These are phyloP conservation scores for Drosophila siamana DNA, from an alignment of 2,888 invertebrate species.

Conservation along the genomic window DNA sequence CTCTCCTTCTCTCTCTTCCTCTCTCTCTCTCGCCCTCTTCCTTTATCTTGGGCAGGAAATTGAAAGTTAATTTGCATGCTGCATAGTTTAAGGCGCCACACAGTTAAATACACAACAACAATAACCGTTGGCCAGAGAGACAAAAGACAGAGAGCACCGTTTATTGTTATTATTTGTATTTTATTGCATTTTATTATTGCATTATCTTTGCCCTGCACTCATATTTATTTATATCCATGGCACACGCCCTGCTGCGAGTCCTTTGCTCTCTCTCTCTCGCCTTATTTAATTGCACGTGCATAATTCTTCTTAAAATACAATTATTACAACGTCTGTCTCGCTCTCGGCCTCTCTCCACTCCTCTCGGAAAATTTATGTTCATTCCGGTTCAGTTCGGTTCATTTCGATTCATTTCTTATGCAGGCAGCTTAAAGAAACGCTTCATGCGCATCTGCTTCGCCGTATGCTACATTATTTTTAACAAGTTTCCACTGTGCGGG, in stretches of 20 bases:
- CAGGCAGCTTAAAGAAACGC: constrained; percentile 62
- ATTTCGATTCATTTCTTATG: constrained; percentile 69
- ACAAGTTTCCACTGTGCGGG: constrained; percentile 59
- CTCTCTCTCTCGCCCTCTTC: background rate
- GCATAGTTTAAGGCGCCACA: constrained; percentile 68
- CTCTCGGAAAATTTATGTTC: constrained; percentile 62
- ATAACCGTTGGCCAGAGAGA: constrained; percentile 51
- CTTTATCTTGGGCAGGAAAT: constrained; percentile 57
- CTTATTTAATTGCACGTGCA: constrained; percentile 80
- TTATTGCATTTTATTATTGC: constrained; percentile 71
- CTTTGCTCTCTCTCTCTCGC: constrained; percentile 50
- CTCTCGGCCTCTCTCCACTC: constrained; percentile 17
- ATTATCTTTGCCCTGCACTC: constrained; percentile 63
- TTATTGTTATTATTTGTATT: constrained; percentile 52
- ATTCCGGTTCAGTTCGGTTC: constrained; percentile 52
- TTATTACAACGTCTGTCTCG: constrained; percentile 66
- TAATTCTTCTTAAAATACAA: constrained; percentile 79
- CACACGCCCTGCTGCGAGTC: constrained; percentile 35
- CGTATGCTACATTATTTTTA: constrained; percentile 67
- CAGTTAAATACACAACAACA: constrained; percentile 79
- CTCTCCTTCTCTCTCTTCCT: background rate
- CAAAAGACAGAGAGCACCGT: constrained; percentile 41
- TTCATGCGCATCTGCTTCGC: constrained; percentile 17
- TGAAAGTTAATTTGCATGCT: constrained; percentile 82
- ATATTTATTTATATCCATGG: constrained; percentile 58